Base-by-base conservation (phyloP, 2,797 vertebrate species). In the Hozukius guyotensis region DNA sequence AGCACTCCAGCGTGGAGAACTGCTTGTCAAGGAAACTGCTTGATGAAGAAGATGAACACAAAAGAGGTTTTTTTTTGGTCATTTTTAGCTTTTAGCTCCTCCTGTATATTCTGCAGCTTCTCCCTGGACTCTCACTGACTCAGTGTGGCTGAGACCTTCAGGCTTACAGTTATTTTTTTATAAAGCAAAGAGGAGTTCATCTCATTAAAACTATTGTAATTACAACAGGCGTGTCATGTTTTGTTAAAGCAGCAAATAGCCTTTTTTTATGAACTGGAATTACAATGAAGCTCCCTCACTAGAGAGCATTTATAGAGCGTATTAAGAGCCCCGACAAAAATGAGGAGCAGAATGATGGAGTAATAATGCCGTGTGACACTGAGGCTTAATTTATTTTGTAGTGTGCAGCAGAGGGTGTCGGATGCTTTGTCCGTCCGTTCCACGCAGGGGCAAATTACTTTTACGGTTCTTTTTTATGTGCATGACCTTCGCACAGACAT, bases 11-110 rank as follows among this genome's bases (percentile, higher is more conserved):
- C 83, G 75, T 77, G 62, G 86, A 81, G 81, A 91, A 80, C 78
- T 87, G 92, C 89, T 88, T 82, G 83, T 87, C 82, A 81, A 77
- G 73, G 42, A 90, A 90, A 90, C 75, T 72, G 74, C 76, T 63
- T 77, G 42, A 88, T 80, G 82, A 88, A 89, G 76, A 83, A 89
- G 72, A 88, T 53, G 53, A 87, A 89, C 61, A 86, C 70, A 77
- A 80, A 88, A 34, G 2, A 11, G 22, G 57, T 4, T 31, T 14
- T 14, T 22, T 18, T 3, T 27, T 16, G 22, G 55, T 8, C 60
- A 38, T 69, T 71, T 79, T 12, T 42, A 25, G 70, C 4, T 77
- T 80, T 81, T 12, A 55, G 59, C 46, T 80, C 25, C 10, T 29
- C 27, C 7, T n/a, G 18, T 62, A 56, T 25, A 49, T 77, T 42